These are phyloP conservation scores for Speoplatyrhinus poulsoni DNA, from an alignment of 2,113 vertebrate genomes.

Conservation along the genomic window DNA sequence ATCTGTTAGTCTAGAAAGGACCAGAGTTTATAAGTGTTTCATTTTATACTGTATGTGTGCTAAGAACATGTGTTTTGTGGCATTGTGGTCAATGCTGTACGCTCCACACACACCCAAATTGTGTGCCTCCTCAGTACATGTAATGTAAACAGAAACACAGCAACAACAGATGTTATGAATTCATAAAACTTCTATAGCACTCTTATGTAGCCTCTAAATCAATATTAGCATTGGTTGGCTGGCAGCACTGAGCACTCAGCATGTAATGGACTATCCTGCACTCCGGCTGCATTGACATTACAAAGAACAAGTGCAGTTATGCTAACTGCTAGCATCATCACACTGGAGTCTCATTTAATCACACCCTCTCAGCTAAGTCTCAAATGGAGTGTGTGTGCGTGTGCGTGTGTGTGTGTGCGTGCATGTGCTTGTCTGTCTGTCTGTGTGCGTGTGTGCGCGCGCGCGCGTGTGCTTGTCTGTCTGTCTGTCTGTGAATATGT, in stretches of 20 bases:
- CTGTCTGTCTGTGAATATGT: background rate
- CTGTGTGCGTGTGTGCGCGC: constrained; percentile 1
- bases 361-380: constrained; percentile 1
- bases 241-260: constrained; percentile 1
- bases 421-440: background rate
- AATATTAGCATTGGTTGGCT: background rate
- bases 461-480: background rate
- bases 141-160: too few relatives aligned
- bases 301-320: constrained; percentile 3
- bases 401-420: background rate
- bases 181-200: background rate
- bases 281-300: background rate
- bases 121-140: too few relatives aligned
- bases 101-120: too few relatives aligned
- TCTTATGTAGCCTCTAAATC: constrained; percentile 20
- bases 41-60: too few relatives aligned
- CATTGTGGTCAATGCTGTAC: too few relatives aligned
- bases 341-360: background rate
- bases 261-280: background rate
- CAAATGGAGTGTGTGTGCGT: background rate
- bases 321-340: background rate
- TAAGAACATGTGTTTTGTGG: too few relatives aligned
- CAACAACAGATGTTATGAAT: too few relatives aligned
- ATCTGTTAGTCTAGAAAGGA: too few relatives aligned
- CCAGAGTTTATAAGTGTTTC: too few relatives aligned